A percentile compares a stretch with the other conserved stretches of the same genome.
Evolutionary conservation across 1,140 invertebrate genomes (phyloP).

Genomic region (Lethrus apterus): DNA sequence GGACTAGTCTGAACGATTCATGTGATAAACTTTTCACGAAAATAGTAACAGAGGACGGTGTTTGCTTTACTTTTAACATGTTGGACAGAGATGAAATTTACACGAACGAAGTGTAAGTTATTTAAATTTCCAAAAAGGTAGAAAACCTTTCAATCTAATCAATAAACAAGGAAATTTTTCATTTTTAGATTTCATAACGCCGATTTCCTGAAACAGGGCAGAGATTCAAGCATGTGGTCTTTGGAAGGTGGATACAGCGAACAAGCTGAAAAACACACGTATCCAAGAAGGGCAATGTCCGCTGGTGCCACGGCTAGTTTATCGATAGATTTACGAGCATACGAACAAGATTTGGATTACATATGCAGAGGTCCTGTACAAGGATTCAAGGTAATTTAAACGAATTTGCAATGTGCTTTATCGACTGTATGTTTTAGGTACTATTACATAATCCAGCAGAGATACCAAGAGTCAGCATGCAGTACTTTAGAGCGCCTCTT

Average conservation of each 20-base stretch:
- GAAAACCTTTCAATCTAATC: too few relatives aligned
- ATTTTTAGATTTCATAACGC: conserved; percentile 37
- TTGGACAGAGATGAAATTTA: conserved; percentile 51
- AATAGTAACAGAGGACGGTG: conserved; percentile 60
- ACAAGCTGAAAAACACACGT: conserved; percentile 47
- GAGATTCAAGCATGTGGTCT: conserved; percentile 46
- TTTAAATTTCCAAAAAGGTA: too few relatives aligned
- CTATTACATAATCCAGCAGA: conserved; percentile 51
- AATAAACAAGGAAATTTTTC: background rate
- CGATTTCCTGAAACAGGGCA: conserved; percentile 42
- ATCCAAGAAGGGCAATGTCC: conserved; percentile 48
- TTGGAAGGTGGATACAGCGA: conserved; percentile 54
- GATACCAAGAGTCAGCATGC: conserved; percentile 46
- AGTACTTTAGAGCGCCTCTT: conserved; percentile 50
- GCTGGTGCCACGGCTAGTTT: conserved; percentile 54
- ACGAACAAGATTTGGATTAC: conserved; percentile 54
- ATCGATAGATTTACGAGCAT: conserved; percentile 49
- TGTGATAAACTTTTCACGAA: conserved; percentile 52
- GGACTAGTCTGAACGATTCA: conserved; percentile 44
- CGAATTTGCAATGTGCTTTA: background rate
- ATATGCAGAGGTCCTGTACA: conserved; percentile 59
- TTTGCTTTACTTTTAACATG: conserved; percentile 65
- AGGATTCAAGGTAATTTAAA: conserved; percentile 52
- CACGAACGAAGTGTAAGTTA: conserved; percentile 43
- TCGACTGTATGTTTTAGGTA: conserved; percentile 37